Evolutionary conservation across 2,888 invertebrate genomes (phyloP).

Genomic region (Dysmachus trigonus): DNA sequence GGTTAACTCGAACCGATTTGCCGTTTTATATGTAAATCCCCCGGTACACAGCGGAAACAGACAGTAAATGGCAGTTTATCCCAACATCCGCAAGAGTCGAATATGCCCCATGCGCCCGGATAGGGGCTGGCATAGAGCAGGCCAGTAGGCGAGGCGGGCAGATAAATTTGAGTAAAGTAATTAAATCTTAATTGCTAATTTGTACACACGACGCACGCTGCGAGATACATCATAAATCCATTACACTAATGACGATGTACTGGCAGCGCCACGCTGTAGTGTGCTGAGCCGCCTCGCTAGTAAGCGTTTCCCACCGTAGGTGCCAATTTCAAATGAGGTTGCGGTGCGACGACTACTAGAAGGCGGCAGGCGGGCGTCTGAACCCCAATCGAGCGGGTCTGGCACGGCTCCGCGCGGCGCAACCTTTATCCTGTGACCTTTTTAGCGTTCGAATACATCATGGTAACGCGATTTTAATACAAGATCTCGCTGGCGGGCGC

Average conservation of each 20-base stretch:
- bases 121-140: neutral
- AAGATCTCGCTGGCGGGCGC: constrained; percentile 20
- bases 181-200: constrained; percentile 48
- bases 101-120: neutral
- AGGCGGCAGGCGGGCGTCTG: neutral
- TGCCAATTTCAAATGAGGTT: constrained; percentile 15
- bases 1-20: constrained; percentile 9
- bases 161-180: constrained; percentile 44
- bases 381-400: neutral
- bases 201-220: constrained; percentile 32
- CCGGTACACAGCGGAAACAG: neutral
- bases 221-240: constrained; percentile 49
- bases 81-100: neutral
- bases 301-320: constrained; percentile 8
- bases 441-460: neutral
- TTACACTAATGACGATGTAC: constrained; percentile 49
- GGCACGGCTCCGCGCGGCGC: neutral
- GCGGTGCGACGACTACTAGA: constrained; percentile 14
- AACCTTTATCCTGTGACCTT: neutral
- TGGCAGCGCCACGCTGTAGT: constrained; percentile 42
- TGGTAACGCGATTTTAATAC: constrained; percentile 27
- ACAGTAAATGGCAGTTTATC: constrained; percentile 28
- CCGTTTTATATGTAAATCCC: constrained; percentile 28
- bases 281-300: neutral
- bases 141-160: neutral